phyloP scores from a whole-genome alignment of 1,140 invertebrate species.

The Drosophila lacteicornis region DNA sequence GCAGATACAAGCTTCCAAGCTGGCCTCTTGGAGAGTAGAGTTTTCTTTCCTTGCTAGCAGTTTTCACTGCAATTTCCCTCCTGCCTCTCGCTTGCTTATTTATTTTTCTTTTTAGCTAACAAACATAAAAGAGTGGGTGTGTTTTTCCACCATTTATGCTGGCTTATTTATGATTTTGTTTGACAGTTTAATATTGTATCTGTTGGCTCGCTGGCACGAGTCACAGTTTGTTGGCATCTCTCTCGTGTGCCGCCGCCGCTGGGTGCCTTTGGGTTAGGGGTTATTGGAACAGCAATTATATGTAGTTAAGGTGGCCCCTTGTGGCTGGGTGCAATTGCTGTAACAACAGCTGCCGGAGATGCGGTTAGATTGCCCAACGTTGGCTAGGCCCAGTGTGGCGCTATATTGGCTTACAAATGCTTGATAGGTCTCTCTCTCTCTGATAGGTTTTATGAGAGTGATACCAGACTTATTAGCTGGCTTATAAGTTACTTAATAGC shows the following conservation, averaged over 20 bases:
- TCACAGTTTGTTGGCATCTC: slow-evolving; percentile 48
- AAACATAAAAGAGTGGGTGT: slow-evolving; percentile 34
- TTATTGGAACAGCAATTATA: slow-evolving; percentile 74
- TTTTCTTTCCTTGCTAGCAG: slow-evolving; percentile 8
- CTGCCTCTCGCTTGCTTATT: not conserved
- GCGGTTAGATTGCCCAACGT: slow-evolving; percentile 52
- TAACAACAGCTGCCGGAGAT: slow-evolving; percentile 49
- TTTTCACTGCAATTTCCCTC: slow-evolving; percentile 12
- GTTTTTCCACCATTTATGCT: slow-evolving; percentile 31
- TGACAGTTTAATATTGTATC: slow-evolving; percentile 66
- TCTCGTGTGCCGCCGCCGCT: slow-evolving; percentile 28
- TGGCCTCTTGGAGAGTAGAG: slow-evolving; percentile 5
- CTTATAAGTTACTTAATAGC: not conserved
- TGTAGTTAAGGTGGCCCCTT: slow-evolving; percentile 44
- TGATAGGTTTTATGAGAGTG: no score
- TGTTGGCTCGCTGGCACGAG: slow-evolving; percentile 58
- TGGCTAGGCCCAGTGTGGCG: slow-evolving; percentile 38
- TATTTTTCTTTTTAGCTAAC: slow-evolving; percentile 4
- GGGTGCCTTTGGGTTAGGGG: slow-evolving; percentile 58
- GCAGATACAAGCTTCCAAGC: not conserved
- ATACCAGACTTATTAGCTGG: slow-evolving; percentile 6
- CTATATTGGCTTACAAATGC: slow-evolving; percentile 36
- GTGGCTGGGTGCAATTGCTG: slow-evolving; percentile 45
- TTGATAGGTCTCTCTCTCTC: slow-evolving; percentile 14
- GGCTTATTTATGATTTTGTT: slow-evolving; percentile 61